Base-by-base conservation (phyloP, 2,888 invertebrate species). In the Tipula confusa region DNA sequence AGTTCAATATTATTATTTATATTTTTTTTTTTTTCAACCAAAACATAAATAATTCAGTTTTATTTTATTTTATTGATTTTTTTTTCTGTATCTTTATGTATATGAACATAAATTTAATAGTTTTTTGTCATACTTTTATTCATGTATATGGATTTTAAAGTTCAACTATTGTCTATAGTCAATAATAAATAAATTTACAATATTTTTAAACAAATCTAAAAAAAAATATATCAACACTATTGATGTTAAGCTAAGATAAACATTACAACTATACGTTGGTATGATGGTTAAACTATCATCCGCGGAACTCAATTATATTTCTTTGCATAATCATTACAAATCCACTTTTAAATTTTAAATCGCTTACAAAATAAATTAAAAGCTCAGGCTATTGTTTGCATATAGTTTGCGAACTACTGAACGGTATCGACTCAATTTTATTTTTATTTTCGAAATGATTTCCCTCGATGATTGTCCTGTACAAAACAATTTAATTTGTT, bases 21-120 rank as follows among this genome's bases (percentile, higher is more conserved):
- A 43, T 2, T 64, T 64, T 64, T 24, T 64, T 33, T 24, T 64
- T 6, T 24, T 24, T 24, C 64, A 64, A 24, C 1, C 0, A 43
- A 43, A 9, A 64, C 3, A 64, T 64, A 64, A 24, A 64, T 64
- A 64, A 18, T 64, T 64, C 6, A 64, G 64, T 64, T 64, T 24
- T 64, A 64, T 24, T 24, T 64, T 18, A 64, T 64, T 64, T 64
- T 64, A 64, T 64, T 64, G 64, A 64, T 64, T 64, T 64, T 64
- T n/a, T n/a, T n/a, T n/a, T n/a, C n/a, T n/a, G n/a, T n/a, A n/a
- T n/a, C n/a, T n/a, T n/a, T n/a, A n/a, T n/a, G n/a, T n/a, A n/a
- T n/a, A n/a, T n/a, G n/a, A n/a, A n/a, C n/a, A n/a, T n/a, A n/a
- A n/a, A n/a, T n/a, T n/a, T n/a, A n/a, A n/a, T n/a, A n/a, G n/a